Base-by-base conservation (phyloP, 1,140 invertebrate species). In the Polypedilum pembai region DNA sequence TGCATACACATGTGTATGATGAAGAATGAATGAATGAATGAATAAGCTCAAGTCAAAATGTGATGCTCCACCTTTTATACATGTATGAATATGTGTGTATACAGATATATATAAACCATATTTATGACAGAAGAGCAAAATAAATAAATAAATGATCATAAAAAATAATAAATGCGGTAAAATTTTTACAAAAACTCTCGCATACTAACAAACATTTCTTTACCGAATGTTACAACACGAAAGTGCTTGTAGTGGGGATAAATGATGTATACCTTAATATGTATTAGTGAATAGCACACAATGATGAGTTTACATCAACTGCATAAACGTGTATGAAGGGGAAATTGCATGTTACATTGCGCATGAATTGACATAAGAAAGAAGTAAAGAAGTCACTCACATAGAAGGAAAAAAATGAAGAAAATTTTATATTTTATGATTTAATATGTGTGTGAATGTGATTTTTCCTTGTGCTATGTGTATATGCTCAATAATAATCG, bases 111-210 rank as follows among this genome's bases (percentile, higher is more conserved):
- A 56, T 56, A 56, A 56, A 56, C 45, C 45, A 21, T 69, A 69
- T 69, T 69, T 69, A 69, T 69, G 65, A 69, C 65, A 69, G 65
- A 69, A 69, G 17, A 69, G 65, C 45, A 69, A 69, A 69, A 69
- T 69, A 69, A 69, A 69, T 69, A 69, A 69, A 69, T 69, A 69
- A 69, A 18, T 69, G 65, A 69, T 69, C 65, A 69, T 69, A 69
- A 69, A 69, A 69, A 69, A 69, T 69, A 69, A 69, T 69, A 69
- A 69, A 69, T 69, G 65, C 65, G 65, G 65, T 66, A 66, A 66
- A 66, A 66, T 17, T 56, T 56, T 56, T 56, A 56, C 45, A 56
- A 56, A 56, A 17, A 33, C 5, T 3, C 24, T 33, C 24, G 24
- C 24, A 33, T 33, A 33, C 24, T 33, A 33, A 3, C 5, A 33